These are phyloP conservation scores for Pungitius pungitius DNA, from an alignment of 2,113 vertebrate genomes.

Conservation along the genomic window DNA sequence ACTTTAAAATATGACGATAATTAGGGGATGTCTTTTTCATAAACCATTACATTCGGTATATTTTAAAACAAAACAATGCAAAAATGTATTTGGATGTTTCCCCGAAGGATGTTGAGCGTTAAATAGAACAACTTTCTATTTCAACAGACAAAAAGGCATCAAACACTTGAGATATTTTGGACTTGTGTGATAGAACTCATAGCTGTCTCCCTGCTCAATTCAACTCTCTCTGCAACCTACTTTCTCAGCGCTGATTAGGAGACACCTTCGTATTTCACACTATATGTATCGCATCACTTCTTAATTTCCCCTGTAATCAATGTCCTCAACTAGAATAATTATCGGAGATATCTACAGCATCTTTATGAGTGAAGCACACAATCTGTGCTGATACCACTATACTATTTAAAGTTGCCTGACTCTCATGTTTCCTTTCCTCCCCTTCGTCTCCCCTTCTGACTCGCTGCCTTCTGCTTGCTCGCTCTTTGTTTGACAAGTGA, in stretches of 20 bases:
- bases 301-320: constrained; percentile 10
- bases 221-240: not conserved
- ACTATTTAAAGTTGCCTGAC: not conserved
- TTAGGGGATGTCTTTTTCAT: not conserved
- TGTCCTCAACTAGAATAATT: not conserved
- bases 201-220: not conserved
- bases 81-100: not conserved
- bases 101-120: not conserved
- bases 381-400: not conserved
- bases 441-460: not conserved
- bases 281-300: not conserved
- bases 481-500: constrained; percentile 45
- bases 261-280: constrained; percentile 17
- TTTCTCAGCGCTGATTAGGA: constrained; percentile 16
- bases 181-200: not conserved
- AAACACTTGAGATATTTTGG: not conserved
- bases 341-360: constrained; percentile 5
- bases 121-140: not conserved
- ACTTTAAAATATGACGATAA: not conserved
- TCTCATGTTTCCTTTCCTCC: constrained; percentile 10
- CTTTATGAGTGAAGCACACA: not conserved
- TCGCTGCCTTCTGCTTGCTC: constrained; percentile 16
- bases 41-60: not conserved
- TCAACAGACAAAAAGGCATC: not conserved
- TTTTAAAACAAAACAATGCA: not conserved